Percentiles rank a stretch among this genome's conserved stretches.
Conservation (phyloP, 2,113 vertebrate species). For the Rhinolophus sinicus region DNA sequence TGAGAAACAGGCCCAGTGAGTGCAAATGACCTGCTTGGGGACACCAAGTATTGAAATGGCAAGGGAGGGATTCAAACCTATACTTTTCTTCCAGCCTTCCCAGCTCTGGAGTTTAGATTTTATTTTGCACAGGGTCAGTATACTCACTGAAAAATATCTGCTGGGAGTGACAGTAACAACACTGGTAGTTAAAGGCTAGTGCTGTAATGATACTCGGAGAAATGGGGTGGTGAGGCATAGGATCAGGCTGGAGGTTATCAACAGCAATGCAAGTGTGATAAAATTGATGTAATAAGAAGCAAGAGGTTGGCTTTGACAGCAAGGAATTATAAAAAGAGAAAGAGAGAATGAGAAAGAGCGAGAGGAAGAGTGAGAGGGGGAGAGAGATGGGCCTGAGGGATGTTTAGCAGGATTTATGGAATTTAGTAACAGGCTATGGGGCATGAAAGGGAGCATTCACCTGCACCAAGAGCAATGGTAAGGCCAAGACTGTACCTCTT, state of each 20-base stretch:
- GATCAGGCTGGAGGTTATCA: not conserved
- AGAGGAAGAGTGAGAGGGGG: not conserved
- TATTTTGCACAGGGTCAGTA: not conserved
- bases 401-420: not conserved
- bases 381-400: not conserved
- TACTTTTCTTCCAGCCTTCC: not conserved
- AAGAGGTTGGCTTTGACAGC: not conserved
- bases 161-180: not conserved
- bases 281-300: not conserved
- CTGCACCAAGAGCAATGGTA: not conserved
- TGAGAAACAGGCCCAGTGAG: not conserved
- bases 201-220: not conserved
- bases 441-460: not conserved
- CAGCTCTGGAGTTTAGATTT: not conserved
- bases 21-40: not conserved
- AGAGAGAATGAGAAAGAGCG: not conserved
- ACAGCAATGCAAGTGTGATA: not conserved
- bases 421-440: not conserved
- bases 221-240: accelerated
- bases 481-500: not conserved
- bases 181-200: not conserved
- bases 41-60: not conserved
- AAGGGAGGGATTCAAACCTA: not conserved
- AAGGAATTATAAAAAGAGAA: not conserved
- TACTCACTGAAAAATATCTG: not conserved